Evolutionary conservation across 2,888 invertebrate species (phyloP).

Genomic region (Drosophila macrospina): DNA sequence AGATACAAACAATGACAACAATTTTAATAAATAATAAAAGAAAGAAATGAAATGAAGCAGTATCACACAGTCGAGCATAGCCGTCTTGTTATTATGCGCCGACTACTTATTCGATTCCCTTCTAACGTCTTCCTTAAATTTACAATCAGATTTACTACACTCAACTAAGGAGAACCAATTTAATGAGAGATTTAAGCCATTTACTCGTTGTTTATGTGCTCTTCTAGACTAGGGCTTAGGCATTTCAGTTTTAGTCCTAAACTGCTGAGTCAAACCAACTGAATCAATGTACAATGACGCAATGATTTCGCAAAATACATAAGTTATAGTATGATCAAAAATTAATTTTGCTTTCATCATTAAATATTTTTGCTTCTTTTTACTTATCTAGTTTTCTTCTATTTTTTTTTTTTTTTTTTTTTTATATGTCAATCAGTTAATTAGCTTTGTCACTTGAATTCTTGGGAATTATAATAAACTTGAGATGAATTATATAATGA

Average conservation of each 20-base stretch:
- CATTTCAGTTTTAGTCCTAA: slow-evolving; percentile 12
- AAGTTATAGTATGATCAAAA: neutral
- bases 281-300: neutral
- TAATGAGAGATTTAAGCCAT: slow-evolving; percentile 25
- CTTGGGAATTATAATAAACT: slow-evolving; percentile 3
- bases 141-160: slow-evolving; percentile 30
- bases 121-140: neutral
- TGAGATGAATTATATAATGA: neutral
- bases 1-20: slow-evolving; percentile 17
- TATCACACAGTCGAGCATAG: neutral
- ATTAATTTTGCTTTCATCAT: slow-evolving; percentile 31
- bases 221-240: neutral
- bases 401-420: neutral
- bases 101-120: neutral
- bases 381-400: neutral
- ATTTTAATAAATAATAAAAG: slow-evolving; percentile 8
- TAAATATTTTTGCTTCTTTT: slow-evolving; percentile 14
- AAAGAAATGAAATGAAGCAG: slow-evolving; percentile 1
- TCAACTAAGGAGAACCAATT: slow-evolving; percentile 35
- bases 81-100: too few species aligned
- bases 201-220: slow-evolving; percentile 7
- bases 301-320: slow-evolving; percentile 30
- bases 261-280: slow-evolving; percentile 37
- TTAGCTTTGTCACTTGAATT: slow-evolving; percentile 19
- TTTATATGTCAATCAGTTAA: slow-evolving; percentile 11